These are phyloP conservation scores for Trematomus bernacchii DNA, from an alignment of 2,797 vertebrate species.

Conservation along the genomic window DNA sequence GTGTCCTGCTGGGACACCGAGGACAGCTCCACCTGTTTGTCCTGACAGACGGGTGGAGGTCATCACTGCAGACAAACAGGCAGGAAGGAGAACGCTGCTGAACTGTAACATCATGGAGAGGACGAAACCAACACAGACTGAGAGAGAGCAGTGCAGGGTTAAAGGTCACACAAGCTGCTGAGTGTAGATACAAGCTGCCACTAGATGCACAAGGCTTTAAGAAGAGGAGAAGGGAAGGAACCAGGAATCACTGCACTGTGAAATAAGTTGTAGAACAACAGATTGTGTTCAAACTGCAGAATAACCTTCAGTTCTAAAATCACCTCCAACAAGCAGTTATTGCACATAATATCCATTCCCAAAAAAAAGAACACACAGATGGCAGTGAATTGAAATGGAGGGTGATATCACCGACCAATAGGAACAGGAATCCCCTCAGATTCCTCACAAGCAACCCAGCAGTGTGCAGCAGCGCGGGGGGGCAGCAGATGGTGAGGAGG, in stretches of 20 bases:
- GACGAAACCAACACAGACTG: slow-evolving; percentile 12
- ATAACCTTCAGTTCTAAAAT: slow-evolving; percentile 8
- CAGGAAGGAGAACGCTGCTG: not conserved
- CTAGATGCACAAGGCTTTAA: not conserved
- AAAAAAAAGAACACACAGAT: slow-evolving; percentile 37
- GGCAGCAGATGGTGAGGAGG: slow-evolving; percentile 39
- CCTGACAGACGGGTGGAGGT: not conserved
- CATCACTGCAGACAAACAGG: slow-evolving; percentile 31
- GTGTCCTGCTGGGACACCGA: not conserved
- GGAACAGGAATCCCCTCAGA: slow-evolving; percentile 19
- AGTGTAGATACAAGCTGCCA: not conserved
- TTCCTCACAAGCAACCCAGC: slow-evolving; percentile 25
- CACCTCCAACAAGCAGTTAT: slow-evolving; percentile 11
- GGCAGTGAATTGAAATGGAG: slow-evolving; percentile 4
- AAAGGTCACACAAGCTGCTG: slow-evolving; percentile 34
- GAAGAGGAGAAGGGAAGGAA: not conserved
- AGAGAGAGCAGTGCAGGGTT: slow-evolving; percentile 17
- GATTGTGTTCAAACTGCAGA: slow-evolving; percentile 11
- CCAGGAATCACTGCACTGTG: not conserved
- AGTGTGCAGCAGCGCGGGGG: slow-evolving; percentile 19
- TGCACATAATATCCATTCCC: slow-evolving; percentile 37
- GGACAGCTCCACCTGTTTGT: slow-evolving; percentile 27
- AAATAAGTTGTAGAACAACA: not conserved
- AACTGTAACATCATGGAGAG: not conserved
- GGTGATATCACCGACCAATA: not conserved